Percentiles rank a stretch among this genome's conserved stretches.
Conservation (phyloP, 2,113 vertebrate species). For the Tenrec ecaudatus region DNA sequence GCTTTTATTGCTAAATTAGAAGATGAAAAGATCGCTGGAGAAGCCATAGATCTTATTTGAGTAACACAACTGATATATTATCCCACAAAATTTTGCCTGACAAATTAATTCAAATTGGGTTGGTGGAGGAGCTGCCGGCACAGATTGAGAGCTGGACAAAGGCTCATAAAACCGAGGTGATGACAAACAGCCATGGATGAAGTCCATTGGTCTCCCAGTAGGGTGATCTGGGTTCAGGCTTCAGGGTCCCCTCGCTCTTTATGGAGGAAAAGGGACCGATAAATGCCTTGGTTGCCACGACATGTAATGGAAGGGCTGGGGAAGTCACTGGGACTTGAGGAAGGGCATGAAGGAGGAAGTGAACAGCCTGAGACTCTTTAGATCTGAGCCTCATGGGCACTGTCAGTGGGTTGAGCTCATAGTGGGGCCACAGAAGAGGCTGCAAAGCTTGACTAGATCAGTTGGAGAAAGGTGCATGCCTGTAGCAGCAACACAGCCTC, state of each 20-base stretch:
- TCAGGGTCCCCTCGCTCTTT: conserved; percentile 1
- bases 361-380: neutral
- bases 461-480: neutral
- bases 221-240: neutral
- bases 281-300: neutral
- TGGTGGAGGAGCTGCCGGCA: conserved; percentile 57
- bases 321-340: neutral
- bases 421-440: neutral
- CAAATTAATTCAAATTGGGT: conserved; percentile 82
- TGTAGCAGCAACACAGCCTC: neutral
- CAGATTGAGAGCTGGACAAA: conserved; percentile 68
- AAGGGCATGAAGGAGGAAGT: neutral
- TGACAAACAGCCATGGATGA: conserved; percentile 48
- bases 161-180: conserved; percentile 59
- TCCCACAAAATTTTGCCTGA: conserved; percentile 80
- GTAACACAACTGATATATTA: conserved; percentile 77
- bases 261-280: conserved; percentile 42
- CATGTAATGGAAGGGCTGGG: neutral
- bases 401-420: neutral
- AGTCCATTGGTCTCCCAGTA: neutral
- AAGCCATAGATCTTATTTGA: conserved; percentile 79
- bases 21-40: conserved; percentile 72
- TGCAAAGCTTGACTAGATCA: neutral
- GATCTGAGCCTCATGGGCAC: neutral
- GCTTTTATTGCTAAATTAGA: conserved; percentile 82